These are phyloP conservation scores for Cichladusa arquata DNA, from an alignment of 2,113 vertebrate genomes.

Conservation along the genomic window DNA sequence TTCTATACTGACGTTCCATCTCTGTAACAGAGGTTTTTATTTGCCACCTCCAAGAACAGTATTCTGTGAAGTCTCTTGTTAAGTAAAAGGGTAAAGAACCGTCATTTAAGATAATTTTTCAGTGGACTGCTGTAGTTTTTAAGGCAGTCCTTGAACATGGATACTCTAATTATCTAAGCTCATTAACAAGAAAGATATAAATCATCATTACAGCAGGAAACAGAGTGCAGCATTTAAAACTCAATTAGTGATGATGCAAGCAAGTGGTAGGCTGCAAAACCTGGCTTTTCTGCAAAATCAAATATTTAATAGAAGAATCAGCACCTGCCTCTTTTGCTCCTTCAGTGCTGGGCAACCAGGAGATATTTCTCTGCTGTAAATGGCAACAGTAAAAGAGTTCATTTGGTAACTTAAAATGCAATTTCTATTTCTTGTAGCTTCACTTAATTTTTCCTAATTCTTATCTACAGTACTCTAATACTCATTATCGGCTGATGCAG, in stretches of 20 bases:
- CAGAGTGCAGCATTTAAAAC: constrained; percentile 16
- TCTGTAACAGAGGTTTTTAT: neutral
- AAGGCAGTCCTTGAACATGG: neutral
- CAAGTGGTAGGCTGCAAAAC: neutral
- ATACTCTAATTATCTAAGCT: neutral
- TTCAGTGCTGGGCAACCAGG: neutral
- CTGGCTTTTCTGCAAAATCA: neutral
- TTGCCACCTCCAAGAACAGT: neutral
- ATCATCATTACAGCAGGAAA: constrained; percentile 24
- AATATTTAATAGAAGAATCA: neutral
- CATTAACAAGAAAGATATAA: neutral
- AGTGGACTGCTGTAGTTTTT: neutral
- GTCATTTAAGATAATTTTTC: neutral
- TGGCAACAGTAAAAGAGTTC: neutral
- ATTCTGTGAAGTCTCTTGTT: neutral
- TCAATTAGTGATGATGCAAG: neutral
- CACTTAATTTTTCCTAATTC: neutral
- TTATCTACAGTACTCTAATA: neutral
- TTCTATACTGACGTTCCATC: neutral
- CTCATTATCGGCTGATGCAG: neutral
- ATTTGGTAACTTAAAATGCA: neutral
- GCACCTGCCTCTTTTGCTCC: neutral
- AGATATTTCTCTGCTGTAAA: neutral
- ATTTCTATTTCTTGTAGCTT: neutral
- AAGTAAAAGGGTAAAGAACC: neutral